These are phyloP conservation scores for Piliocolobus tephrosceles DNA, from an alignment of 2,113 vertebrate species.

Conservation along the genomic window DNA sequence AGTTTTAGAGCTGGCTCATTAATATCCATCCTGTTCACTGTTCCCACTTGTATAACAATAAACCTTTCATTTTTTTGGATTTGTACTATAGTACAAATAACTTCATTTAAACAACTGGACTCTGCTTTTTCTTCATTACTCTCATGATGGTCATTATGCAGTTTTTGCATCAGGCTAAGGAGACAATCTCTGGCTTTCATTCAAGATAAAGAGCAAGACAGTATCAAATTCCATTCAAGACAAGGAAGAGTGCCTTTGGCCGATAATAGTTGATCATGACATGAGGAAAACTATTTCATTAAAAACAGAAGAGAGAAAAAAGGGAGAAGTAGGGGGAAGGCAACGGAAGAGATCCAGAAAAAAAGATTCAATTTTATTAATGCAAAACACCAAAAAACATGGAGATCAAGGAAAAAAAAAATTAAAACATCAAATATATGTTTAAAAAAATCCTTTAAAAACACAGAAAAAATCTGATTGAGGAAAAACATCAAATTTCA, in stretches of 20 bases:
- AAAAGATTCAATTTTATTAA: neutral
- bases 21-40: slow-evolving; percentile 53
- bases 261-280: neutral
- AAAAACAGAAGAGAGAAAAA: neutral
- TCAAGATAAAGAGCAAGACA: slow-evolving; percentile 13
- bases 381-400: neutral
- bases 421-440: neutral
- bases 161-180: neutral
- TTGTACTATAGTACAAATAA: slow-evolving; percentile 13
- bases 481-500: neutral
- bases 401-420: neutral
- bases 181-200: neutral
- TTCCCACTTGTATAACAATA: slow-evolving; percentile 21
- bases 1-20: slow-evolving; percentile 21
- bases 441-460: neutral
- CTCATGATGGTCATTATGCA: neutral
- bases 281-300: neutral
- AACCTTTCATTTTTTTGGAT: neutral
- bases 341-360: neutral
- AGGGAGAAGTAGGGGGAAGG: neutral
- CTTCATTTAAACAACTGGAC: neutral
- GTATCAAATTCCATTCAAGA: neutral
- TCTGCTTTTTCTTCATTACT: neutral
- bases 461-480: neutral
- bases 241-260: neutral